Evolutionary conservation across 2,113 vertebrate species (phyloP), one percentile per base, ranked within the genome.

Genomic region (Recurvirostra avosetta): DNA sequence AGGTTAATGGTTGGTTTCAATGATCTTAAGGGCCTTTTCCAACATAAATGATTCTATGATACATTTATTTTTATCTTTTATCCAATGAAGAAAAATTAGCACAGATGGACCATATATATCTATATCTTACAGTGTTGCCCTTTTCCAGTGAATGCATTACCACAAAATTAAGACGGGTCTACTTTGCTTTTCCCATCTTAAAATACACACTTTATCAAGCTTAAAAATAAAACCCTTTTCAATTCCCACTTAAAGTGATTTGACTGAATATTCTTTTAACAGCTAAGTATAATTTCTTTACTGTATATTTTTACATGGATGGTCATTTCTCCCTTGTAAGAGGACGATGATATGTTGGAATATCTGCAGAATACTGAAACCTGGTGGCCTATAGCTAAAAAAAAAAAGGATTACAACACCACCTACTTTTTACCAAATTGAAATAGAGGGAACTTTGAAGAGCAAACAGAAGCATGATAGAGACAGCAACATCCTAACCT

Each of bases 401-500:
- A 17, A n/a, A 11, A 43, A 26, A 27, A 23, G 2, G 1, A 62
- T 70, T 88, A 41, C 21, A 74, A 3, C 29, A 74, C 30, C 59
- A 56, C 25, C 38, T 80, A 74, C 23, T 77, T 74, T 84, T 55
- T 53, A 66, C 9, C 21, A 87, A 67, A 88, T 2, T 94, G 41
- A 71, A 92, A 94, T 32, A 76, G 61, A 58, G 95, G 23, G 40
- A 86, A 85, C 36, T 67, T 86, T 53, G 68, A 73, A 89, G 34
- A 83, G 17, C 38, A 95, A 91, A 95, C 30, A 87, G 66, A 86
- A 87, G 26, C 30, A 56, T 53, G 43, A 62, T 36, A 87, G 41
- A 94, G 53, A 77, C 74, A 83, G 29, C 66, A 86, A 90, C 93
- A 95, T 62, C 62, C 43, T 95, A 95, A 97, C 62, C 65, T 87